phyloP scores from a whole-genome alignment of 2,888 invertebrate species.

The Melanotus villosus region DNA sequence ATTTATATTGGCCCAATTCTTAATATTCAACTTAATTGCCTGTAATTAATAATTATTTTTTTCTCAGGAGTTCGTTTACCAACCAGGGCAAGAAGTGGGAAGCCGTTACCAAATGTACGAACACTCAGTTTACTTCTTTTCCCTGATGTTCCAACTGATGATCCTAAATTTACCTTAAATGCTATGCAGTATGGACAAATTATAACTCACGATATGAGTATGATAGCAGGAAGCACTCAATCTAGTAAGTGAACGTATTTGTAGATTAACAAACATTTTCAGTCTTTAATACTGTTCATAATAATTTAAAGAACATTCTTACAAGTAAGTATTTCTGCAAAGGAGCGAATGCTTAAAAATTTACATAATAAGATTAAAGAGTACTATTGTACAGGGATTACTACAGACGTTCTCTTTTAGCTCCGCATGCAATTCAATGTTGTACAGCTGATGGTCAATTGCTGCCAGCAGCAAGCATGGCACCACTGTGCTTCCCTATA shows the following conservation, averaged over 20 bases:
- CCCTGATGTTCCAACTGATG: slow-evolving; percentile 79
- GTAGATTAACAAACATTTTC: too few species aligned
- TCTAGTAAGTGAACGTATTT: slow-evolving; percentile 75
- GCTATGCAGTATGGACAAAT: slow-evolving; percentile 88
- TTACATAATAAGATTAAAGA: too few species aligned
- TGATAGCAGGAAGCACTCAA: slow-evolving; percentile 81
- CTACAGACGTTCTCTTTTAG: too few species aligned
- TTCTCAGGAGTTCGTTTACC: slow-evolving; percentile 76
- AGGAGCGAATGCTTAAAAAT: too few species aligned
- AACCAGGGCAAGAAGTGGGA: slow-evolving; percentile 73
- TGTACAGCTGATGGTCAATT: slow-evolving; percentile 75
- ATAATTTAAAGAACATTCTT: too few species aligned
- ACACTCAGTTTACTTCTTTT: slow-evolving; percentile 80
- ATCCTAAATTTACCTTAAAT: slow-evolving; percentile 81
- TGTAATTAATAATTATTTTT: too few species aligned
- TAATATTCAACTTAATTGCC: too few species aligned
- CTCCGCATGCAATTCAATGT: slow-evolving; percentile 74
- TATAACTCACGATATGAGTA: slow-evolving; percentile 84
- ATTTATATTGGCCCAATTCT: too few species aligned
- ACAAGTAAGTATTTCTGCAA: too few species aligned
- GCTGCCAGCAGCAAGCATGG: slow-evolving; percentile 66
- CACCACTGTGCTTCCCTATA: slow-evolving; percentile 72
- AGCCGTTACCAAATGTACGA: slow-evolving; percentile 78
- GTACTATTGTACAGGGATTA: too few species aligned
- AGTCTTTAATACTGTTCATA: too few species aligned